Conservation (phyloP, 2,797 vertebrate species). For the Bucorvus abyssinicus region DNA sequence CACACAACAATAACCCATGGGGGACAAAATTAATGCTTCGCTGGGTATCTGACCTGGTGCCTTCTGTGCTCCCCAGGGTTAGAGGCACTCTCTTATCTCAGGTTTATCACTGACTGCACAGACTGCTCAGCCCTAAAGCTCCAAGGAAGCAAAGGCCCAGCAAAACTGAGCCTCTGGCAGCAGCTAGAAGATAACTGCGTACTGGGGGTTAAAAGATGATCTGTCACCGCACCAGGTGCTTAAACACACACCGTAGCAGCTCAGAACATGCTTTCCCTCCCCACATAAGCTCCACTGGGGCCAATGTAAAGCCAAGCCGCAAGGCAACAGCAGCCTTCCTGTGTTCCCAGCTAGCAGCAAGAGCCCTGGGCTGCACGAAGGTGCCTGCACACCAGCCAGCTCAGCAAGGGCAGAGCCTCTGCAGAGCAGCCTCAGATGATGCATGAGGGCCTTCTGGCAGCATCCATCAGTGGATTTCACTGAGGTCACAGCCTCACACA, state of each 20-base stretch:
- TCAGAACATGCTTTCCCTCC: neutral
- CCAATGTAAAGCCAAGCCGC: neutral
- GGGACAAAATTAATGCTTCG: neutral
- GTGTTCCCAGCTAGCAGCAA: neutral
- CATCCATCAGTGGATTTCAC: neutral
- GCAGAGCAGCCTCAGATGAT: neutral
- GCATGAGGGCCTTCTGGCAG: neutral
- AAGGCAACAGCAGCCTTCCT: neutral
- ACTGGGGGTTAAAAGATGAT: neutral
- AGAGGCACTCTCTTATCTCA: neutral
- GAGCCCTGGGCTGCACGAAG: neutral
- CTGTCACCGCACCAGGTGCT: neutral
- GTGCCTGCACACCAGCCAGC: neutral
- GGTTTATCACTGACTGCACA: neutral
- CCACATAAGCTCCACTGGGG: neutral
- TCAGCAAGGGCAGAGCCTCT: neutral
- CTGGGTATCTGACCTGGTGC: neutral
- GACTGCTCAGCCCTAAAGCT: neutral
- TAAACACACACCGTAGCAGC: neutral
- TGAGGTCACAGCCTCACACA: neutral
- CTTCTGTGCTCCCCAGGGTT: neutral
- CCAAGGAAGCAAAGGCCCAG: neutral
- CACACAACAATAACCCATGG: fast-evolving
- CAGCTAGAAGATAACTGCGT: neutral
- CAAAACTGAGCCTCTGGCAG: neutral